Evolutionary conservation across 2,797 vertebrate species (phyloP), one percentile per base, ranked within the genome.

Genomic region (Clamator glandarius): DNA sequence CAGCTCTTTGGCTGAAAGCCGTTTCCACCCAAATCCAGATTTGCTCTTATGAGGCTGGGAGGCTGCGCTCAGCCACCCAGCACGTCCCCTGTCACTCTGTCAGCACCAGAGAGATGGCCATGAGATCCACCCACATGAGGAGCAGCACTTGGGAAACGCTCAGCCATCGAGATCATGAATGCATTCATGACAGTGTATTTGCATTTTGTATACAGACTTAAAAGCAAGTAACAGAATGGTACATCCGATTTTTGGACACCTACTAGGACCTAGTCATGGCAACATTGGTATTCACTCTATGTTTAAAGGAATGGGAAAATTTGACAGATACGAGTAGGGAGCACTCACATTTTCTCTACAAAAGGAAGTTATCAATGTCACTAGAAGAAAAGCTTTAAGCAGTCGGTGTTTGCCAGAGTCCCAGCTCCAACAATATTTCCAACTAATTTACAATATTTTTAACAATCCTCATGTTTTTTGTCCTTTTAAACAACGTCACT

Each of bases 351-450:
- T 83, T 96, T 85, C 77, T 96, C 95, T 96, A 85, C 94, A 97
- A 97, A 95, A 91, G 64, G 62, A 92, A 87, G 63, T 81, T 79
- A 75, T 87, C 94, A 94, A 63, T 95, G 95, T 86, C 84, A 92
- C 92, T 90, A 96, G 95, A 97, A 96, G 87, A 97, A 96, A 89
- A 92, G 96, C 95, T 93, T 97, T 67, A 95, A 96, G 93, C 95
- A 96, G 97, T 87, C 23, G 4, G 81, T 95, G 79, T 89, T 96
- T 96, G 97, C 96, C 89, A 97, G 97, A 98, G 97, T 94, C 98
- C 97, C 98, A 98, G 98, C 98, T 98, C 97, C 96, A 97, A 96
- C 97, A 95, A 95, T 95, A 97, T 64, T 96, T 93, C 96, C 96
- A 95, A 93, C 93, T 96, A 90, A 96, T 96, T 97, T 97, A 98